Evolutionary conservation across 2,113 vertebrate species (phyloP).

Genomic region (Pelusios castaneus): DNA sequence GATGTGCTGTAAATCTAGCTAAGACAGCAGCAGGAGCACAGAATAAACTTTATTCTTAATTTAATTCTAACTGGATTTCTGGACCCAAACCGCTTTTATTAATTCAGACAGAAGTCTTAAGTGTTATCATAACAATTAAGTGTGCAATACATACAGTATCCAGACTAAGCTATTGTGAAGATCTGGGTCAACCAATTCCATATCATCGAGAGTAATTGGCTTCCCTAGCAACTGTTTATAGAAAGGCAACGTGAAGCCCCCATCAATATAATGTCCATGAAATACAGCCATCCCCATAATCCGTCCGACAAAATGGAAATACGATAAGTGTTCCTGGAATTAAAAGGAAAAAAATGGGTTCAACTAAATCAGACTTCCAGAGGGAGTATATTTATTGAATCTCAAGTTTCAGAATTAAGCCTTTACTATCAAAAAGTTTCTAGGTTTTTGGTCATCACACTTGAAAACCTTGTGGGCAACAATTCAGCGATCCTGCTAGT

Average conservation of each 20-base stretch:
- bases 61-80: conserved; percentile 4
- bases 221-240: conserved; percentile 98
- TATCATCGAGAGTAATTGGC: conserved; percentile 97
- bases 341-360: conserved; percentile 21
- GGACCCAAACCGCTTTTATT: not conserved
- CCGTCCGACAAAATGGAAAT: conserved; percentile 97
- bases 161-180: conserved; percentile 99
- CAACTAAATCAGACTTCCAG: not conserved
- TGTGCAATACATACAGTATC: conserved; percentile 90
- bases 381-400: not conserved
- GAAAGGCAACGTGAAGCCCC: conserved; percentile 96
- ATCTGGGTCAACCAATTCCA: conserved; percentile 98
- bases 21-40: not conserved
- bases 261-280: conserved; percentile 98
- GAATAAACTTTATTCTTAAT: not conserved
- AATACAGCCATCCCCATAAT: conserved; percentile 99
- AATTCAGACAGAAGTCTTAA: not conserved
- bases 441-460: not conserved
- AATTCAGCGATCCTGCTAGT: not conserved
- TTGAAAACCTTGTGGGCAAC: not conserved
- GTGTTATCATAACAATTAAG: not conserved
- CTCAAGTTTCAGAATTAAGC: not conserved
- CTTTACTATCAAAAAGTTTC: not conserved
- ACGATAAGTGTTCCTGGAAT: conserved; percentile 95
- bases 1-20: not conserved